A percentile compares a stretch with the other conserved stretches of the same genome.
Conservation (phyloP, 2,113 vertebrate species). For the Myotis davidii region DNA sequence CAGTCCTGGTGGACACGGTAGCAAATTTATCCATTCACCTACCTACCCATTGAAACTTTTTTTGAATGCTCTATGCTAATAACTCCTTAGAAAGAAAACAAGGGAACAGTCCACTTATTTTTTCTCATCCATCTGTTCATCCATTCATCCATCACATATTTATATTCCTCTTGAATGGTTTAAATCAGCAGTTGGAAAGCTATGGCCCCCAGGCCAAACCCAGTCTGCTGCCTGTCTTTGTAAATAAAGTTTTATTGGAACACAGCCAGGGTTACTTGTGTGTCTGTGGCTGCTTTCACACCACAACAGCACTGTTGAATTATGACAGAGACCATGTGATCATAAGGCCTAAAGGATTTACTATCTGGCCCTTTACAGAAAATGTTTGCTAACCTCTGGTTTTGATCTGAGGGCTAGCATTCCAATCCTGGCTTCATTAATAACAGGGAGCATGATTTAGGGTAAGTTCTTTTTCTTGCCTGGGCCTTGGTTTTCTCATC, state of each 20-base stretch:
- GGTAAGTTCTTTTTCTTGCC: neutral
- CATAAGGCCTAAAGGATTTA: neutral
- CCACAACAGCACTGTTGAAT: too few relatives aligned
- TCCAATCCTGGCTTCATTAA: neutral
- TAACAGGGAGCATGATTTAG: neutral
- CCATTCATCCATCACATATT: neutral
- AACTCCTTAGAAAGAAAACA: neutral
- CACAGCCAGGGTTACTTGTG: neutral
- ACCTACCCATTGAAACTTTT: rapidly evolving
- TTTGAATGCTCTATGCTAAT: neutral
- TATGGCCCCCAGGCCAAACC: neutral
- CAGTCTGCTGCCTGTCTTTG: neutral
- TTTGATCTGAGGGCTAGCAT: neutral
- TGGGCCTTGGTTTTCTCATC: neutral
- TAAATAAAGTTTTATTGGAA: conserved; percentile 25
- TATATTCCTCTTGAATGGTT: neutral
- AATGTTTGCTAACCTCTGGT: neutral
- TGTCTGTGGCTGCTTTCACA: neutral
- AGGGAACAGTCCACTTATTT: rapidly evolving
- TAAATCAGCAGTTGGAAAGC: neutral
- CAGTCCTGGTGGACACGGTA: rapidly evolving
- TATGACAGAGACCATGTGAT: neutral
- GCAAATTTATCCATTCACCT: neutral
- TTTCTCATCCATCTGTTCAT: rapidly evolving
- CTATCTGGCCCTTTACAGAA: neutral